phyloP scores from a whole-genome alignment of 1,140 invertebrate species.

The Liolophura sinensis region DNA sequence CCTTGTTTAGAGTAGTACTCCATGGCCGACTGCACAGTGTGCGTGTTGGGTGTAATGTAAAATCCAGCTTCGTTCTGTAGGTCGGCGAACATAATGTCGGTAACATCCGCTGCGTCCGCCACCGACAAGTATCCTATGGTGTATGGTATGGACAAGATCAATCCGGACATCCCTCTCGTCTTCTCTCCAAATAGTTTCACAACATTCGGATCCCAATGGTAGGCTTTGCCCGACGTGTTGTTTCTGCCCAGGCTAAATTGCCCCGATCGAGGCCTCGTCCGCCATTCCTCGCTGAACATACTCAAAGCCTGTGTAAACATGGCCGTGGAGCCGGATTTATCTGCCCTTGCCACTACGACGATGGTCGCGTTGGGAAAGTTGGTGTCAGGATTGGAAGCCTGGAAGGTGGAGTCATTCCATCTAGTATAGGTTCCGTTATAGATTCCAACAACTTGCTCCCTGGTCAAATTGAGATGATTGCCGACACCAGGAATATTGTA shows the following conservation, averaged over 20 bases:
- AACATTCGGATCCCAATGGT: constrained; percentile 25
- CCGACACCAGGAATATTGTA: constrained; percentile 24
- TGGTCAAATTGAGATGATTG: constrained; percentile 21
- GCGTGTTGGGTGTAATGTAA: constrained; percentile 10
- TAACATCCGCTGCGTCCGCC: constrained; percentile 13
- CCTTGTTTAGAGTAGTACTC: constrained; percentile 15
- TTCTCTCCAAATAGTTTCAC: constrained; percentile 27
- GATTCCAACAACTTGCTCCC: constrained; percentile 30
- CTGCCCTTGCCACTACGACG: constrained; percentile 28
- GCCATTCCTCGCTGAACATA: constrained; percentile 25
- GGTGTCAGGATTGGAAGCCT: constrained; percentile 19
- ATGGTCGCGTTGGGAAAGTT: constrained; percentile 27
- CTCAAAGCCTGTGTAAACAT: constrained; percentile 36
- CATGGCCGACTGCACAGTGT: constrained; percentile 30
- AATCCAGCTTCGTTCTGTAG: constrained; percentile 30
- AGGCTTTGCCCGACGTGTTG: not conserved
- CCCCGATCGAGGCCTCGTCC: constrained; percentile 14
- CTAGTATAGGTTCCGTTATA: constrained; percentile 30
- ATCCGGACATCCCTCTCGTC: constrained; percentile 32
- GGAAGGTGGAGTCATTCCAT: constrained; percentile 29
- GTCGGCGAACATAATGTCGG: constrained; percentile 21
- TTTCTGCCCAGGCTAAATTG: constrained; percentile 27
- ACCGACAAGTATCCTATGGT: constrained; percentile 37
- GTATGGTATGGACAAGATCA: constrained; percentile 27
- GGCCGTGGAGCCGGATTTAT: constrained; percentile 38